A percentile compares a stretch with the other conserved stretches of the same genome.
These are phyloP conservation scores for Spilarctia lutea DNA, from an alignment of 2,888 invertebrate genomes.

Conservation along the genomic window DNA sequence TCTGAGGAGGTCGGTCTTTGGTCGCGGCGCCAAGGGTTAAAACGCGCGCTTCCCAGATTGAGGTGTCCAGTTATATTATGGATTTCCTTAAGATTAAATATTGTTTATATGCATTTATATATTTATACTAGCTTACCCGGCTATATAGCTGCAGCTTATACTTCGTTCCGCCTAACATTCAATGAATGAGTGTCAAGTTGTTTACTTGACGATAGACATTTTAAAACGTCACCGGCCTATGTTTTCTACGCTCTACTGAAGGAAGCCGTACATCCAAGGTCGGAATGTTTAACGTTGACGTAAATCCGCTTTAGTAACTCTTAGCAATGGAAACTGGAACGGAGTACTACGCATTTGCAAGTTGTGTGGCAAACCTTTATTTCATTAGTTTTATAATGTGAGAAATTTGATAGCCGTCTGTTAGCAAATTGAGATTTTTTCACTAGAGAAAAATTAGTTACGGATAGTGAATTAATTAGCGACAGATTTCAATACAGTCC, in stretches of 20 bases:
- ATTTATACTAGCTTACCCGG: too few relatives aligned
- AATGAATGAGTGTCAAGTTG: too few relatives aligned
- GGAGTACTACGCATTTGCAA: neutral
- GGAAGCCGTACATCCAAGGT: conserved; percentile 22
- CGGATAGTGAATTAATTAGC: neutral
- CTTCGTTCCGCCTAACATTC: too few relatives aligned
- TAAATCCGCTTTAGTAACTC: conserved; percentile 13
- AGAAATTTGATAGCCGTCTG: neutral
- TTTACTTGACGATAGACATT: too few relatives aligned
- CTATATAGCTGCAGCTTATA: too few relatives aligned
- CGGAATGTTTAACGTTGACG: conserved; percentile 9
- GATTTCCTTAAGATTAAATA: conserved; percentile 1
- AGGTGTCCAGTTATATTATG: conserved; percentile 16
- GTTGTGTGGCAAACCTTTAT: conserved; percentile 4
- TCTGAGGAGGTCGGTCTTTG: conserved; percentile 13
- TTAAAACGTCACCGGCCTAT: neutral
- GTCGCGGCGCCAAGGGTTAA: conserved; percentile 13
- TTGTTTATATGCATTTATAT: neutral
- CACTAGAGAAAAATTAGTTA: neutral
- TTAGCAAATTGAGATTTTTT: neutral
- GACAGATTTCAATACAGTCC: too few relatives aligned
- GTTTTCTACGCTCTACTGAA: neutral
- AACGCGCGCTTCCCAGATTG: conserved; percentile 5
- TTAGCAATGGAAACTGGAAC: conserved; percentile 20
- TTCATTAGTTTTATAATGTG: neutral